Percentiles rank a stretch among this genome's conserved stretches.
Evolutionary conservation across 1,140 invertebrate species (phyloP).

Genomic region (Pogonus chalceus): DNA sequence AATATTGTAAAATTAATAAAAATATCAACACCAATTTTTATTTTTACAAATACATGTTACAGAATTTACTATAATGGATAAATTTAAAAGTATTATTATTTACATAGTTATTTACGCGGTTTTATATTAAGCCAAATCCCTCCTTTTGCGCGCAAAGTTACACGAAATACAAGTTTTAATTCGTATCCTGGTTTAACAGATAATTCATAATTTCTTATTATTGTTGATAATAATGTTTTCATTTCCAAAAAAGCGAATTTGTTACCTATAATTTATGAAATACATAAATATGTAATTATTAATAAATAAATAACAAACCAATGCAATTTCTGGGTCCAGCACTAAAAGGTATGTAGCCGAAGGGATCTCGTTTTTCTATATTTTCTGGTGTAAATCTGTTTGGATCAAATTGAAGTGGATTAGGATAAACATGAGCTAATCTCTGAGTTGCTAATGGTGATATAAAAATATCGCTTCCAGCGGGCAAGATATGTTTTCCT

Average conservation of each 20-base stretch:
- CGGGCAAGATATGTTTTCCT: slow-evolving; percentile 29
- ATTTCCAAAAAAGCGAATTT: slow-evolving; percentile 64
- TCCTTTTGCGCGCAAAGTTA: slow-evolving; percentile 43
- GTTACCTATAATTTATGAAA: slow-evolving; percentile 44
- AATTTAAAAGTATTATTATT: slow-evolving; percentile 9
- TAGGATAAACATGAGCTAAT: slow-evolving; percentile 49
- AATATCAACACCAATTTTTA: slow-evolving; percentile 12
- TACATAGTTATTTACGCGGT: slow-evolving; percentile 14
- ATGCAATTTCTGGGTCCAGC: slow-evolving; percentile 59
- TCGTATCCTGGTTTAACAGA: slow-evolving; percentile 38
- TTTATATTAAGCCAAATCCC: slow-evolving; percentile 42
- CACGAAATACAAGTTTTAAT: slow-evolving; percentile 38
- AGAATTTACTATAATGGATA: not conserved
- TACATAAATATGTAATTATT: not conserved
- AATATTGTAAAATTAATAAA: slow-evolving; percentile 10
- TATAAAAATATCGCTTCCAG: slow-evolving; percentile 30
- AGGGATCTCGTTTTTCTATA: slow-evolving; percentile 44
- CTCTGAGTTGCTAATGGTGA: slow-evolving; percentile 53
- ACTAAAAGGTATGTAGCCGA: slow-evolving; percentile 59
- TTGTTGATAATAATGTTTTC: slow-evolving; percentile 53
- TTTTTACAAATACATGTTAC: slow-evolving; percentile 15
- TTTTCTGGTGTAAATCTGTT: slow-evolving; percentile 55
- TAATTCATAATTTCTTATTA: slow-evolving; percentile 50
- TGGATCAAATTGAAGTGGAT: slow-evolving; percentile 63
- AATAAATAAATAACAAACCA: slow-evolving; percentile 33